These are phyloP conservation scores for Beris morrisii DNA, from an alignment of 2,888 invertebrate species.

Conservation along the genomic window DNA sequence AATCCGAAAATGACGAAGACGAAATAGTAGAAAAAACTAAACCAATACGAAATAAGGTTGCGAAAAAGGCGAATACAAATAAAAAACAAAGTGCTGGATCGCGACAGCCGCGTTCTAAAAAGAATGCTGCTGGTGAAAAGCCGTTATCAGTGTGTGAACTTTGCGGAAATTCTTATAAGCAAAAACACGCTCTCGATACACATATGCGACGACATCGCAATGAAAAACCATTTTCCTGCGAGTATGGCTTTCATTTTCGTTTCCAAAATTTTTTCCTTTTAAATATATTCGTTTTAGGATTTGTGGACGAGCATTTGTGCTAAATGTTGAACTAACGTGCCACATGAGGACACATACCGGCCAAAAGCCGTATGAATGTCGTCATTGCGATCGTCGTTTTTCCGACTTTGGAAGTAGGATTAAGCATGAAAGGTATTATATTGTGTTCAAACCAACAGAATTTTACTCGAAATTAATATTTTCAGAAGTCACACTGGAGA, in stretches of 20 bases:
- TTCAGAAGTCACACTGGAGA: conserved; percentile 52
- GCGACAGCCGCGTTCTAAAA: neutral
- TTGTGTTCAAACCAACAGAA: neutral
- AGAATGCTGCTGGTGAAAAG: conserved; percentile 37
- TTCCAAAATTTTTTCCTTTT: neutral
- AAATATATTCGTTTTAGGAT: conserved; percentile 44
- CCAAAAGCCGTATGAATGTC: conserved; percentile 54
- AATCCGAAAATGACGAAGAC: too few species aligned
- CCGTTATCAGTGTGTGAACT: conserved; percentile 53
- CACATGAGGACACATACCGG: conserved; percentile 57
- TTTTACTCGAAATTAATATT: neutral
- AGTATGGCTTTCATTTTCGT: conserved; percentile 44
- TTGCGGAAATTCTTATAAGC: conserved; percentile 55
- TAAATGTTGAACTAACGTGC: conserved; percentile 53
- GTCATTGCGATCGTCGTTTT: conserved; percentile 53
- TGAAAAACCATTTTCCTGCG: conserved; percentile 54
- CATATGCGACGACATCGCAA: conserved; percentile 55
- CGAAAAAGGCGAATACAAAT: neutral
- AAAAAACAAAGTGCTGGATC: too few species aligned
- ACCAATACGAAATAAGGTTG: neutral
- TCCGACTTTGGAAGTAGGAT: conserved; percentile 55
- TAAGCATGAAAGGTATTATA: conserved; percentile 52
- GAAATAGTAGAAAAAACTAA: neutral
- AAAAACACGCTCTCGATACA: conserved; percentile 53
- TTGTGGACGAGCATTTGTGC: conserved; percentile 53